Base-by-base conservation (phyloP, 2,113 vertebrate genomes). In the Aphelocoma coerulescens region DNA sequence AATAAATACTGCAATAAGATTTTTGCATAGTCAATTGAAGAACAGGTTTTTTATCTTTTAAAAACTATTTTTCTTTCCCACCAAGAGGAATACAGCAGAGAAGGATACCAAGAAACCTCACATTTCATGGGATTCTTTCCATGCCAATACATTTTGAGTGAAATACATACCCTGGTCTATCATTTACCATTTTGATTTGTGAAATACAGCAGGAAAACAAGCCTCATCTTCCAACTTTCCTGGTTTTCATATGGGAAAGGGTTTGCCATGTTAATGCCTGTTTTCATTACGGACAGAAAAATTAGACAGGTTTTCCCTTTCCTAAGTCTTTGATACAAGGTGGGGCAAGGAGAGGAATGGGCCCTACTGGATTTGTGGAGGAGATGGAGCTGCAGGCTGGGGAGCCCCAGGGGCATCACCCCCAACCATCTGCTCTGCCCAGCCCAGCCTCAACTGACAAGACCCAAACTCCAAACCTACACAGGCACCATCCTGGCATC, bases 1-100 rank as follows among this genome's bases (percentile, higher is more conserved):
- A 98, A 98, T 98, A 98, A 98, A 98, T 98, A 98, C 94, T 61
- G 98, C 97, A 98, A 97, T 98, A 96, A 98, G 98, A 98, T 98
- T 98, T 98, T 98, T 98, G 97, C 98, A 98, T 98, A 98, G 97
- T 97, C 98, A 96, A 98, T 97, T 97, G 98, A 98, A 98, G 98
- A 97, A 98, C 95, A 73, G 98, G 96, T 95, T 97, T 97, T 98
- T 97, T 97, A 87, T 92, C 97, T 95, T 98, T 97, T 95, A 97
- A 96, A 98, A 98, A 98, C 97, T 96, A 97, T 98, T 98, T 97
- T 96, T 97, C 95, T 98, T 97, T 96, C 91, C 71, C 65, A 88
- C 93, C 91, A 48, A 32, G 89, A 94, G 79, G 96, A 96, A 95
- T 92, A 76, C 37, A 89, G 95, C 41, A 82, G 85, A 81, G 62